phyloP scores from a whole-genome alignment of 2,888 invertebrate genomes.

The Gryllus longicercus region DNA sequence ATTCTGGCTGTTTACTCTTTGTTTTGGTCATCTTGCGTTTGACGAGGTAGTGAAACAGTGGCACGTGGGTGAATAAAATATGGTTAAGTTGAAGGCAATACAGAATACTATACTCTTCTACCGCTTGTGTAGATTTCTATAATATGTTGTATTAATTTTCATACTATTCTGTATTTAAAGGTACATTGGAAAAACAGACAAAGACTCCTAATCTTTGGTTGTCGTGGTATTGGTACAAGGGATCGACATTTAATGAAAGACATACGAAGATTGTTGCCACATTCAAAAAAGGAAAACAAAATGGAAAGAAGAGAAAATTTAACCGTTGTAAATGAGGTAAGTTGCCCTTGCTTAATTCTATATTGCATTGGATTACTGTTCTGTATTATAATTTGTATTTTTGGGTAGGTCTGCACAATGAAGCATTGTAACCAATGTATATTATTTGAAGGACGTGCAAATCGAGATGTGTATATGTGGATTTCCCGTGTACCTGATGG shows the following conservation, averaged over 20 bases:
- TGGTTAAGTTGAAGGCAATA: no score
- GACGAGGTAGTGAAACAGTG: no score
- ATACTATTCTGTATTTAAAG: slow-evolving; percentile 48
- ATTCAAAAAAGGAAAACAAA: slow-evolving; percentile 88
- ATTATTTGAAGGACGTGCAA: slow-evolving; percentile 90
- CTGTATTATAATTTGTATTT: slow-evolving; percentile 11
- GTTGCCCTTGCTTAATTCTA: not conserved
- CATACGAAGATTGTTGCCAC: slow-evolving; percentile 86
- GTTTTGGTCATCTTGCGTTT: no score
- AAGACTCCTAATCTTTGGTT: slow-evolving; percentile 88
- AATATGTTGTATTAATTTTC: no score
- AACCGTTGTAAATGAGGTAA: slow-evolving; percentile 79
- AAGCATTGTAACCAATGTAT: slow-evolving; percentile 95
- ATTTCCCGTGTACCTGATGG: slow-evolving; percentile 81
- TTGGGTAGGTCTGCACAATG: slow-evolving; percentile 77
- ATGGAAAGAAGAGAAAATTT: slow-evolving; percentile 89
- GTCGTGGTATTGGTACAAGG: slow-evolving; percentile 86
- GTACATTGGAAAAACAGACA: slow-evolving; percentile 92
- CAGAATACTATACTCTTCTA: not conserved
- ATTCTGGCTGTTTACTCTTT: no score
- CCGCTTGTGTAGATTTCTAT: not conserved
- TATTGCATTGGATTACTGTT: not conserved
- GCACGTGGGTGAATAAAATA: no score
- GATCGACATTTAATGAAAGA: slow-evolving; percentile 96
- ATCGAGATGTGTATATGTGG: slow-evolving; percentile 94